Evolutionary conservation across 2,113 vertebrate species (phyloP), one percentile per base, ranked within the genome.

Genomic region (Pardalotus punctatus): DNA sequence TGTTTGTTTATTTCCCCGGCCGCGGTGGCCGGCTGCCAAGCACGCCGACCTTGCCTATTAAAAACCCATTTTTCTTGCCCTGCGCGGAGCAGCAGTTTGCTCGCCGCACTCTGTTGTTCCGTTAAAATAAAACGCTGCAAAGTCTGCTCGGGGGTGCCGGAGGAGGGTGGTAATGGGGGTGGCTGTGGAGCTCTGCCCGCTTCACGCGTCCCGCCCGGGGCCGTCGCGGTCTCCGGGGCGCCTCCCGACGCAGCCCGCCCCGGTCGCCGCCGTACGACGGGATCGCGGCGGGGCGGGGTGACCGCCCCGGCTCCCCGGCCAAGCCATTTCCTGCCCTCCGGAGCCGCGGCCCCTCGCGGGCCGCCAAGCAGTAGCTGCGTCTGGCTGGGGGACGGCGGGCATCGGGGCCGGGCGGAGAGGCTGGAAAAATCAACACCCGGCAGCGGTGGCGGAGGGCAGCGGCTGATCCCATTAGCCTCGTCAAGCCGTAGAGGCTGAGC

Each of bases 351-450:
- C 74, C 31, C 54, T 73, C 61, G 42, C 58, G 70, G 45, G 72
- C 58, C 67, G 96, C 92, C 93, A 97, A 77, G 94, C 96, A 64
- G 97, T 97, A 86, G 94, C 88, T 35, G 86, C 40, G 29, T 35
- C 73, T 83, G 86, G 65, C 33, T 48, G 29, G 29, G 80, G 76
- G 84, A 80, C 88, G 83, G 71, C 86, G 94, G 95, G 91, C 91
- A 92, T 47, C 56, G 90, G 42, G 74, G 79, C 77, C 53, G 85
- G 88, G 86, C 47, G 28, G 71, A 81, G 82, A 95, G 84, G 93
- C 43, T 95, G 95, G 97, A 98, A 97, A 97, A 97, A 97, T 96
- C 96, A 96, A 96, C 94, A 91, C 97, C 90, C 96, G 80, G 96
- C 93, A 76, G 95, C 96, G 70, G 86, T 58, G 47, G 91, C 92